Conservation (phyloP, 2,113 vertebrate species). For the Riparia riparia region DNA sequence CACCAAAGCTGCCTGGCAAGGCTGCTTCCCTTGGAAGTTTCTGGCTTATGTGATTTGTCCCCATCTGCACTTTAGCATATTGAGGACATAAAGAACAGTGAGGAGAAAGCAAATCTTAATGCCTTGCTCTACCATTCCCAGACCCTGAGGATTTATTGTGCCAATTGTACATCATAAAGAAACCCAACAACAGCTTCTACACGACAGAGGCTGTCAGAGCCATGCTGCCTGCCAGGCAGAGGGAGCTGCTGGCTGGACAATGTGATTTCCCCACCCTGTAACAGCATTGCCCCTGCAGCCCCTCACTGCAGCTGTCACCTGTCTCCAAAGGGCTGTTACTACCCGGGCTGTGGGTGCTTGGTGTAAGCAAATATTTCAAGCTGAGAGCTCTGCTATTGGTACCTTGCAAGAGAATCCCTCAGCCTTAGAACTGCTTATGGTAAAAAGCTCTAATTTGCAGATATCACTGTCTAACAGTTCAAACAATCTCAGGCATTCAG, state of each 20-base stretch:
- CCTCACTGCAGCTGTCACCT: not conserved
- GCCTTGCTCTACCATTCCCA: not conserved
- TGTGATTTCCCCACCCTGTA: not conserved
- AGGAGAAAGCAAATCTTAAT: not conserved
- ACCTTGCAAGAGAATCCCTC: not conserved
- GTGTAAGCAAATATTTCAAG: not conserved
- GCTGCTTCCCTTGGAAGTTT: not conserved
- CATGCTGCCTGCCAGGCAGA: not conserved
- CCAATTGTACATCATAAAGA: not conserved
- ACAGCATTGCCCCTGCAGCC: not conserved
- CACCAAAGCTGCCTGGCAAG: not conserved
- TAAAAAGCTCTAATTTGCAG: not conserved
- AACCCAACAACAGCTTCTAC: not conserved
- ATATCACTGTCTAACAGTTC: not conserved
- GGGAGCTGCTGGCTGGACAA: not conserved
- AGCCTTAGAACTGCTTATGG: not conserved
- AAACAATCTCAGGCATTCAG: not conserved
- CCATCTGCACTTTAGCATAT: not conserved
- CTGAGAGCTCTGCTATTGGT: not conserved
- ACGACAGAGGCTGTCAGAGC: not conserved
- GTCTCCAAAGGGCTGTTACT: not conserved
- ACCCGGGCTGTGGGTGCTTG: not conserved
- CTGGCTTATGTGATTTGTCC: not conserved
- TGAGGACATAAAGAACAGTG: not conserved
- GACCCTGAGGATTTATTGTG: not conserved